Evolutionary conservation across 1,140 invertebrate species (phyloP), one percentile per base, ranked within the genome.

Genomic region (Heliothis virescens): DNA sequence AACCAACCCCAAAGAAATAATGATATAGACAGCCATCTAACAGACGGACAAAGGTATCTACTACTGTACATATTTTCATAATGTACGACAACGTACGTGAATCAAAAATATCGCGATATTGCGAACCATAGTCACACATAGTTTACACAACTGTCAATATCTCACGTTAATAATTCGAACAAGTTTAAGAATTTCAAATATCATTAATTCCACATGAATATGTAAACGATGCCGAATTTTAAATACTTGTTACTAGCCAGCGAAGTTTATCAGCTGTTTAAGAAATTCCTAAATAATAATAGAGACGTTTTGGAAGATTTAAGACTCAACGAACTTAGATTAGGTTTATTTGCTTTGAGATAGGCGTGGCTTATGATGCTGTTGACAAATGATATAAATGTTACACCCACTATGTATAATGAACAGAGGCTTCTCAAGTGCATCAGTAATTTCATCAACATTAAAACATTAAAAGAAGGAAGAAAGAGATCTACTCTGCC

Each of bases 241-340:
- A 55, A 55, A 55, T 41, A 10, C 15, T 41, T 15, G 41, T 65
- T 41, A 47, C 34, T 9, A 41, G 34, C 34, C 34, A 41, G 34
- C 5, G 1, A 1, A 41, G 34, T 41, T 41, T 29, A 65, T 41
- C 65, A 69, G 34, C 71, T 73, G 52, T 73, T 71, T 53, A 62
- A 53, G 11, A 52, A 47, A 71, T 16, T 21, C 34, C 34, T 7
- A 41, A 41, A 41, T 41, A 41, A 41, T 41, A 41, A 41, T n/a
- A 12, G 7, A 10, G 12, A n/a, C 11, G 16, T 52, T 21, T 48
- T 47, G 4, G 11, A 15, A 72, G 26, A 72, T n/a, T 55, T 53
- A 72, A 72, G 50, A 72, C 55, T 34, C 26, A 73, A 59, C 16
- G 21, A 53, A 59, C 53, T 73, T 12, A n/a, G 71, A 73, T 73